Percentiles rank a stretch among this genome's conserved stretches.
These are phyloP conservation scores for Ypsolopha sequella DNA, from an alignment of 2,888 invertebrate species.

Conservation along the genomic window DNA sequence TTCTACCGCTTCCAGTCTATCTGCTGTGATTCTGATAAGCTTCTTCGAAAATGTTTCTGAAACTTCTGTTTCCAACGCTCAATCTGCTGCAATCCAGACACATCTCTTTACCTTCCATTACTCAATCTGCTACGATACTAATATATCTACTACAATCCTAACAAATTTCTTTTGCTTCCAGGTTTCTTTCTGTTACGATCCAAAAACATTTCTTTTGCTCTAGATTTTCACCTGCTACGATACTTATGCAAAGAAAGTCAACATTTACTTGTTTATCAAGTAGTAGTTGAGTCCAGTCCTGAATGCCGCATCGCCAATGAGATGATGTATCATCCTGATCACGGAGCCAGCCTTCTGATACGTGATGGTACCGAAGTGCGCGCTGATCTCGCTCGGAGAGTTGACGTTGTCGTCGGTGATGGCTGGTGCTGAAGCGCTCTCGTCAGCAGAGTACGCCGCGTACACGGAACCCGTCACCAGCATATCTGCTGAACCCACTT, in stretches of 20 bases:
- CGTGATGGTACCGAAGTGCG: slow-evolving; percentile 75
- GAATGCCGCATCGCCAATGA: slow-evolving; percentile 45
- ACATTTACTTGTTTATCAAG: slow-evolving; percentile 60
- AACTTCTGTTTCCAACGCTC: too few species aligned
- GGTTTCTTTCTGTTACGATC: neutral
- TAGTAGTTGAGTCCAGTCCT: slow-evolving; percentile 33
- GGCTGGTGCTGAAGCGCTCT: slow-evolving; percentile 55
- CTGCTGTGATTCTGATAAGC: too few species aligned
- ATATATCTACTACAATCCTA: too few species aligned
- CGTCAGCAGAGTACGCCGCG: slow-evolving; percentile 71
- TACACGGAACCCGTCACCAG: slow-evolving; percentile 76
- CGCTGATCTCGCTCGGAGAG: slow-evolving; percentile 72
- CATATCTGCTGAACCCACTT: slow-evolving; percentile 74
- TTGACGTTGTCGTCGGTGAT: slow-evolving; percentile 69
- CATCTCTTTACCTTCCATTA: too few species aligned
- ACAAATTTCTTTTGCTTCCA: neutral
- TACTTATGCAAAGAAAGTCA: neutral
- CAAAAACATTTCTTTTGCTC: neutral
- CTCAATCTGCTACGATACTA: too few species aligned
- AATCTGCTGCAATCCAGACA: too few species aligned
- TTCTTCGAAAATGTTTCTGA: too few species aligned
- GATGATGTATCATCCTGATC: slow-evolving; percentile 59
- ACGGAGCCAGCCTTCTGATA: slow-evolving; percentile 76
- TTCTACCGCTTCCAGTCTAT: too few species aligned
- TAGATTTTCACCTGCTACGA: neutral